phyloP scores from a whole-genome alignment of 2,797 vertebrate genomes.

The Liasis olivaceus region DNA sequence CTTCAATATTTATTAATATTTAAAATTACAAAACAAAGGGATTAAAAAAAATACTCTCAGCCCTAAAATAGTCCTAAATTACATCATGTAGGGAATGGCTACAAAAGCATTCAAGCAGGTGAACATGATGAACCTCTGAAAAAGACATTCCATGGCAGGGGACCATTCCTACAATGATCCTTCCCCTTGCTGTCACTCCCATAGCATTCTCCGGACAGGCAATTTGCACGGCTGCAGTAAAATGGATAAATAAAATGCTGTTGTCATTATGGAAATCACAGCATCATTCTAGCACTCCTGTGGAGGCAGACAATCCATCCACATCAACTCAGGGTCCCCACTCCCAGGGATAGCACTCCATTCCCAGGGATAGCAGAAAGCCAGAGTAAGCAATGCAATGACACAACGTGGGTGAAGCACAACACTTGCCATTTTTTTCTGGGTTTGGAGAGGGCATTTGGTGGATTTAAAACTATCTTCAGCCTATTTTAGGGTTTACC shows the following conservation, averaged over 20 bases:
- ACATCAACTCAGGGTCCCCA: not conserved
- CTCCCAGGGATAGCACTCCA: not conserved
- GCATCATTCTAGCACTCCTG: not conserved
- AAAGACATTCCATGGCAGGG: not conserved
- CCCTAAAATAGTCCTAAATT: not conserved
- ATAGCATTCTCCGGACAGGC: too few species aligned
- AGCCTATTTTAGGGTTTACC: too few species aligned
- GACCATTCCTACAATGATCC: not conserved
- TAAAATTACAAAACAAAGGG: too few species aligned
- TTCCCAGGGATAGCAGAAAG: not conserved
- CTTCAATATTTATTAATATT: too few species aligned
- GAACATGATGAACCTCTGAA: not conserved
- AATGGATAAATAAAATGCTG: not conserved
- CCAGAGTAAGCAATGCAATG: not conserved
- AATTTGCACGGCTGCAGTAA: not conserved
- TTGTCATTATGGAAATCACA: not conserved
- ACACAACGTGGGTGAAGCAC: not conserved
- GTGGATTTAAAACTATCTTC: too few species aligned
- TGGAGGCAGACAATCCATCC: too few species aligned
- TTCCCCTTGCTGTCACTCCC: not conserved
- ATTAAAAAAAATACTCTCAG: not conserved
- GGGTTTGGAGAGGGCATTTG: too few species aligned
- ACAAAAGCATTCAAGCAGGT: not conserved
- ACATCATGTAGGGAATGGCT: not conserved
- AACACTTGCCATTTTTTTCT: too few species aligned